Base-by-base conservation (phyloP, 2,113 vertebrate species). In the Thermophis baileyi region DNA sequence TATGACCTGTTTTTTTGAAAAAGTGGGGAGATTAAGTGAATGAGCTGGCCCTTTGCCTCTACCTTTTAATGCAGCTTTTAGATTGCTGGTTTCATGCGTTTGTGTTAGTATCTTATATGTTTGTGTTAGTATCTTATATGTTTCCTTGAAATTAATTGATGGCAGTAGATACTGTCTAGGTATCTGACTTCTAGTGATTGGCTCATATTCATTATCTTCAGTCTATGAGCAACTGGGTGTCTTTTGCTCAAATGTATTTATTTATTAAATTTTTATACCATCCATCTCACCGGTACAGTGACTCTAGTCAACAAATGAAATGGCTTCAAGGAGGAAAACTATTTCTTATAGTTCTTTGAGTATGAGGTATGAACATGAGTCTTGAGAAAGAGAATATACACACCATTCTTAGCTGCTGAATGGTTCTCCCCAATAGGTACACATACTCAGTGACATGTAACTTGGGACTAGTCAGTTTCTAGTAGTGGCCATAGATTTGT, bases 401-500 rank as follows among this genome's bases (percentile, higher is more conserved):
- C 24, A 57, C 10, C 51, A 47, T 30, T 49, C 51, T 74, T 85
- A 27, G 50, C 35, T 60, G 30, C 74, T 90, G 40, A 90, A 60
- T 87, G 85, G 8, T 93, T n/a, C 85, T 30, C 24, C 20, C 88
- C 11, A 85, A 20, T n/a, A 94, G 49, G 51, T 6, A 10, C 27
- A 89, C 40, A 50, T 35, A 90, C 44, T 25, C 14, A 74, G 35
- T 50, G 49, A n/a, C 44, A 30, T 4, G 22, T 57, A 86, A 57
- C 2, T 14, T 40, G 54, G 30, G n/a, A 87, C 53, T 90, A 54
- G 4, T 54, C 44, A 50, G 24, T 50, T 55, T 87, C 53, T 24
- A 44, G n/a, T 60, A 63, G 49, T 93, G 91, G 53, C 85, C 60
- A 93, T 40, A 91, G 47, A 87, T 90, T 81, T 94, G 55, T 91